Conservation (phyloP, 2,797 vertebrate genomes). For the Ciconia nigra region DNA sequence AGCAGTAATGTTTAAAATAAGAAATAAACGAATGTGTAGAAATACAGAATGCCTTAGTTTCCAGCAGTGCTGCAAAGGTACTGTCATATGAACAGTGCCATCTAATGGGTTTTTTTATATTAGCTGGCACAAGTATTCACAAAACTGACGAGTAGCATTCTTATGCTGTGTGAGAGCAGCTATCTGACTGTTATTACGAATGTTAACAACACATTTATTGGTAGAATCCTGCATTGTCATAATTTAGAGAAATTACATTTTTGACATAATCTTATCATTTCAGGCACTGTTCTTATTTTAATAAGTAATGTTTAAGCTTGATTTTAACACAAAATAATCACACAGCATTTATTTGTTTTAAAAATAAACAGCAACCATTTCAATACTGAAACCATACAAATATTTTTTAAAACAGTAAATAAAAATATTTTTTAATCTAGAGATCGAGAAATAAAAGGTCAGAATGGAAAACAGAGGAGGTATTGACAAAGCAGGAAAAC, state of each 20-base stretch:
- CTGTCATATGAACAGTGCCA: constrained; percentile 62
- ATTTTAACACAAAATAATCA: not conserved
- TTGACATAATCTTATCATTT: not conserved
- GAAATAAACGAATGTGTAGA: not conserved
- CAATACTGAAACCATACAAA: not conserved
- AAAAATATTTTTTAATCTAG: not conserved
- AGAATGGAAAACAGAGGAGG: not conserved
- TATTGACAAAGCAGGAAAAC: not conserved
- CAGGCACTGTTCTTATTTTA: not conserved
- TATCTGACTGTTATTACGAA: not conserved
- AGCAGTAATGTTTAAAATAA: not conserved
- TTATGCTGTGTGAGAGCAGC: not conserved
- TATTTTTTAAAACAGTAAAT: not conserved
- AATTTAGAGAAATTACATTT: not conserved
- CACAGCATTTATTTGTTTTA: not conserved
- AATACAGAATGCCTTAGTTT: not conserved
- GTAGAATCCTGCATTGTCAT: not conserved
- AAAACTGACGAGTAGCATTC: not conserved
- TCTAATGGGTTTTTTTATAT: constrained; percentile 34
- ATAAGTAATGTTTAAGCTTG: not conserved
- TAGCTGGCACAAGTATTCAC: not conserved
- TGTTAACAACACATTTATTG: not conserved
- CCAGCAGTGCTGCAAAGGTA: not conserved
- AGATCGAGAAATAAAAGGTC: not conserved
- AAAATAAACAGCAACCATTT: not conserved